Conservation (phyloP, 2,113 vertebrate species). For the Scortum barcoo region DNA sequence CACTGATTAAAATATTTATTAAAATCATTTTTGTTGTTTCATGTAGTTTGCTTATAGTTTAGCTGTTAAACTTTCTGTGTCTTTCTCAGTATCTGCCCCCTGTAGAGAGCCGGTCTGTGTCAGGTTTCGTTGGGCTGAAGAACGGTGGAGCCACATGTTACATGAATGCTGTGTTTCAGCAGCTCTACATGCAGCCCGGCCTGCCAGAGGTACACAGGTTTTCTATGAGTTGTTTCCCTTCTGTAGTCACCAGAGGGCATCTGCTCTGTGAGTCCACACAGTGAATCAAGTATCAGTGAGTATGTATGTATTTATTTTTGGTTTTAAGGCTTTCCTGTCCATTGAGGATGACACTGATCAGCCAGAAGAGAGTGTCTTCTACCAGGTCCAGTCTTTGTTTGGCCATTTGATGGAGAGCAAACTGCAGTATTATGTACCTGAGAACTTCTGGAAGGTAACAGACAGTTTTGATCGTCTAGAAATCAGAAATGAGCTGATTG, state of each 20-base stretch:
- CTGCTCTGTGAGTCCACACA: neutral
- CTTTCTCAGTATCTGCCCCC: constrained; percentile 92
- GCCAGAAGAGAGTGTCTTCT: constrained; percentile 97
- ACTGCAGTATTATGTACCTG: constrained; percentile 98
- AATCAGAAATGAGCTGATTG: neutral
- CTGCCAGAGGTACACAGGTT: constrained; percentile 90
- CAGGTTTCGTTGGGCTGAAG: constrained; percentile 97
- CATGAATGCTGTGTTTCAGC: constrained; percentile 99
- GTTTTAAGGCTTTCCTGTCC: constrained; percentile 90
- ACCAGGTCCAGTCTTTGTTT: constrained; percentile 97
- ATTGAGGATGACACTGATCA: constrained; percentile 98
- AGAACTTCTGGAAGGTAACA: constrained; percentile 98
- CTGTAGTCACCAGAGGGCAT: constrained; percentile 12
- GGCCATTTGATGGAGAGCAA: constrained; percentile 99
- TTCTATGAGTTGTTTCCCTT: neutral
- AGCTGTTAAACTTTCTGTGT: neutral
- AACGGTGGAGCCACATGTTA: constrained; percentile 99
- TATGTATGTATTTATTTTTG: neutral
- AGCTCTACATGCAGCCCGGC: constrained; percentile 99
- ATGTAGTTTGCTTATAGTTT: neutral
- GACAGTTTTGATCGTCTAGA: neutral
- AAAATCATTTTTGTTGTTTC: neutral
- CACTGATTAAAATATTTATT: rapidly evolving
- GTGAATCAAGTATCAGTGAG: neutral
- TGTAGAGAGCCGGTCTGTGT: constrained; percentile 94